Evolutionary conservation across 2,888 invertebrate genomes (phyloP).

Genomic region (Volucella bombylans): DNA sequence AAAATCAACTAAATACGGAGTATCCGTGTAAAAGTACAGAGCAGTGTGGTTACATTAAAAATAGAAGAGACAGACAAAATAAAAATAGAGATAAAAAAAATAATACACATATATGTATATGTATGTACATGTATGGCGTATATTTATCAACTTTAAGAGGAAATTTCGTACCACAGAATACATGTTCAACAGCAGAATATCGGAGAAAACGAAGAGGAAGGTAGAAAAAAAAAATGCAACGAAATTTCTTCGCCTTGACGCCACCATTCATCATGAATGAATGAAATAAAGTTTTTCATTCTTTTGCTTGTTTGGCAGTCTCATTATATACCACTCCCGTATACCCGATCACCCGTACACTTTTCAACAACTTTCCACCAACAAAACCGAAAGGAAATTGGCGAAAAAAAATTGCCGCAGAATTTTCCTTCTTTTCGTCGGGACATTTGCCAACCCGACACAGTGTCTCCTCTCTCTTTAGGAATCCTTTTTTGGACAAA

Average conservation of each 20-base stretch:
- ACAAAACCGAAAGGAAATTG: constrained; percentile 18
- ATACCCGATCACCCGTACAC: constrained; percentile 3
- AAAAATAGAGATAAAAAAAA: constrained; percentile 20
- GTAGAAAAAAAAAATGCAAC: constrained; percentile 48
- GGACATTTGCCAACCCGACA: constrained; percentile 71
- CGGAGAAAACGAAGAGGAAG: background rate
- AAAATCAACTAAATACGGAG: constrained; percentile 58
- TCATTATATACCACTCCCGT: constrained; percentile 43
- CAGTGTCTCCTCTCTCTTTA: constrained; percentile 50
- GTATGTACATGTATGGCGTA: constrained; percentile 4
- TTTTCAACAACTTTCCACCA: constrained; percentile 50
- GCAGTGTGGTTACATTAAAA: constrained; percentile 60
- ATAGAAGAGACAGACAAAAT: constrained; percentile 39
- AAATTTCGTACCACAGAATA: constrained; percentile 19
- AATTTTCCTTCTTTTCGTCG: constrained; percentile 61
- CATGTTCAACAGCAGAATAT: constrained; percentile 42
- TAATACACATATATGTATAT: constrained; percentile 21
- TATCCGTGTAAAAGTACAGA: constrained; percentile 36
- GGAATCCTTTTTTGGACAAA: constrained; percentile 46
- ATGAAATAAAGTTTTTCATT: constrained; percentile 59
- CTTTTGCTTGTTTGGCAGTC: constrained; percentile 61
- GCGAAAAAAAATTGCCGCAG: constrained; percentile 63
- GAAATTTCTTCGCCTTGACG: constrained; percentile 69
- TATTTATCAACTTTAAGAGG: constrained; percentile 18
- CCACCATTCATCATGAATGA: constrained; percentile 73